A percentile compares a stretch with the other conserved stretches of the same genome.
Evolutionary conservation across 1,140 invertebrate genomes (phyloP).

Genomic region (Trachelipus rathkii): DNA sequence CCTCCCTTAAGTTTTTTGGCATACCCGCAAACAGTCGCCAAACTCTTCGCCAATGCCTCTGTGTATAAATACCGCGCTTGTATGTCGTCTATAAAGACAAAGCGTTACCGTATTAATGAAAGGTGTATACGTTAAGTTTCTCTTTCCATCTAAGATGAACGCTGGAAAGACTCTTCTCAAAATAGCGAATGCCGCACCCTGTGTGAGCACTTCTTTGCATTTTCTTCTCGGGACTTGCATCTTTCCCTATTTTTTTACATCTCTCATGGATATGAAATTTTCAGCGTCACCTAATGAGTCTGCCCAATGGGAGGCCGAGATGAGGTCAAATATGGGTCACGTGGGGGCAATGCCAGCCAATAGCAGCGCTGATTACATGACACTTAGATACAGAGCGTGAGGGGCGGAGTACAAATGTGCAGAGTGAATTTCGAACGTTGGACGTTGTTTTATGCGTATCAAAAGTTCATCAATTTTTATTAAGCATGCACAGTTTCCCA

Average conservation of each 20-base stretch:
- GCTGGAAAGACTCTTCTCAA: too few relatives aligned
- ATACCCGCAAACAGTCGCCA: too few relatives aligned
- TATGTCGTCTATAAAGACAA: too few relatives aligned
- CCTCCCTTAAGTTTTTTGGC: too few relatives aligned
- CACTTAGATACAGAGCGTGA: slow-evolving; percentile 9
- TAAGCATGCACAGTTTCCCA: too few relatives aligned
- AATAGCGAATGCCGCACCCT: neutral
- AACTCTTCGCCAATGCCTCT: too few relatives aligned
- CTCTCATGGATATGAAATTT: neutral
- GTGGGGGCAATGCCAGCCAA: neutral
- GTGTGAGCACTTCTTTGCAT: neutral
- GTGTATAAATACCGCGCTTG: too few relatives aligned
- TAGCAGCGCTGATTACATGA: neutral
- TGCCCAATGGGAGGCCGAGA: slow-evolving; percentile 9
- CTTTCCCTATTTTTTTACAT: neutral
- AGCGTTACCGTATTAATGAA: too few relatives aligned
- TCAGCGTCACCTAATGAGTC: slow-evolving; percentile 2
- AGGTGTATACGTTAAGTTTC: too few relatives aligned
- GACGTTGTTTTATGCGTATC: slow-evolving; percentile 1
- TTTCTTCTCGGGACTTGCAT: neutral
- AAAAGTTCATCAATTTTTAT: slow-evolving; percentile 14
- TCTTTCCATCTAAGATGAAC: too few relatives aligned
- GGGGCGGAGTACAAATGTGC: slow-evolving; percentile 7
- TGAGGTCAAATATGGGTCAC: neutral
- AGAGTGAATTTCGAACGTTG: neutral